A percentile compares a stretch with the other conserved stretches of the same genome.
Conservation (phyloP, 92 coral and sea anemone genomes). For the Porites rus region DNA sequence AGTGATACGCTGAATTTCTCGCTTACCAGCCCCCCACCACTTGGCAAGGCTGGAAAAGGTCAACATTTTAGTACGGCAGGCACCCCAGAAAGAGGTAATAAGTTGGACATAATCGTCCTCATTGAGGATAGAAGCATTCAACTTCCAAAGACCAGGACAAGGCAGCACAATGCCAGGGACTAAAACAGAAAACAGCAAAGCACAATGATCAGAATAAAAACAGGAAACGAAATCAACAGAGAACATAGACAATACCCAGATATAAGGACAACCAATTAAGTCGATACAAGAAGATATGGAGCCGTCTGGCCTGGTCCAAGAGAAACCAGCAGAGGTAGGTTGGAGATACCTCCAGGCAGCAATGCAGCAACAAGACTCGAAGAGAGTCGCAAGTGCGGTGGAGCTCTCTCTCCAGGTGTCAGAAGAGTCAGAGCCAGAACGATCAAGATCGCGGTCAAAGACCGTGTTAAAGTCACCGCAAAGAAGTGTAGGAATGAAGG, state of each 20-base stretch:
- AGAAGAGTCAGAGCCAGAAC: background rate
- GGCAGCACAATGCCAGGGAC: background rate
- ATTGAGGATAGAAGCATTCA: background rate
- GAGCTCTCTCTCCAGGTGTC: background rate
- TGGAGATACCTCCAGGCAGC: constrained; percentile 45
- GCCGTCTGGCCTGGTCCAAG: constrained; percentile 48
- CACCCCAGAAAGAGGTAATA: constrained; percentile 6
- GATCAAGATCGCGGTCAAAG: constrained; percentile 5
- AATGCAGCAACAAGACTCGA: background rate
- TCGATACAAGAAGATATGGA: constrained; percentile 49
- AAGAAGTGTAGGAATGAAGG: background rate
- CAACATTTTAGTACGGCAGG: background rate
- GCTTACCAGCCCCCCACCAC: constrained; percentile 55
- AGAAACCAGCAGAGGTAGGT: constrained; percentile 2
- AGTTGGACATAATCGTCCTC: background rate
- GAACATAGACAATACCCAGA: constrained; percentile 6
- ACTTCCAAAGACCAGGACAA: constrained; percentile 39
- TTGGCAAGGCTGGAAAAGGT: background rate
- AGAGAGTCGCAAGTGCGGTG: background rate
- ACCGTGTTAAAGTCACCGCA: constrained; percentile 39
- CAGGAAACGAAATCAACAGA: constrained; percentile 7
- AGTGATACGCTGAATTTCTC: background rate
- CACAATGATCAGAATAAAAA: constrained; percentile 33
- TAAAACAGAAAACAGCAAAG: background rate
- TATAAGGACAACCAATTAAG: constrained; percentile 41